Evolutionary conservation across 2,797 vertebrate genomes (phyloP), one percentile per base, ranked within the genome.

Genomic region (Rhincodon typus): DNA sequence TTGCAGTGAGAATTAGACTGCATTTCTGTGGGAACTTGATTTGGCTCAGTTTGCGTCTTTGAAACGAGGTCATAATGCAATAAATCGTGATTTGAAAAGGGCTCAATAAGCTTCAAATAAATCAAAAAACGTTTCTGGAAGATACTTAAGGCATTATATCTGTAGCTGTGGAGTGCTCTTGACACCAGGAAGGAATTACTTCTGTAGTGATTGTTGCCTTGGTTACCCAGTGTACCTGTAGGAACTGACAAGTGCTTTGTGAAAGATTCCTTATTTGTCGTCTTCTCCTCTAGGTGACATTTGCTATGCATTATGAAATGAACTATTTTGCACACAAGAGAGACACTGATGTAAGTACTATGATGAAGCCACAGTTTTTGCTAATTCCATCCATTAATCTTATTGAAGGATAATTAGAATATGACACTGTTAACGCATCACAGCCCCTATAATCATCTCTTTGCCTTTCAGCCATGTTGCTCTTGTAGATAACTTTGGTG

Each of bases 261-360:
- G 82, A 42, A 84, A 84, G 82, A 46, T 23, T 46, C 82, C 23
- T 86, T 42, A n/a, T 77, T 94, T 94, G 27, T 96, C 53, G 38
- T 77, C 88, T 87, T 87, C 67, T 82, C 93, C 15, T 88, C 27
- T 25, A 97, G 96, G 96, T 96, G 34, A 96, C 96, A 12, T 97
- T 97, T 94, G 96, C 95, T 0, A 96, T 96, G 25, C 94, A 95
- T 1, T 97, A 97, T 42, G 94, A 74, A 1, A 96, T 96, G 94
- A 96, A 67, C 17, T 95, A 96, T 25, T 96, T 95, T 25, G 96
- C 95, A 6, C 94, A 46, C 79, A 96, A 96, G 88, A 96, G 93
- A 84, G 95, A 96, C 42, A 97, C 96, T 2, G 96, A 96, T 91
- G 96, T 97, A 96, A 97, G 96, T 96, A 77, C 13, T n/a, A 15